Conservation (phyloP, 1,140 invertebrate genomes). For the Charaxes varanes region DNA sequence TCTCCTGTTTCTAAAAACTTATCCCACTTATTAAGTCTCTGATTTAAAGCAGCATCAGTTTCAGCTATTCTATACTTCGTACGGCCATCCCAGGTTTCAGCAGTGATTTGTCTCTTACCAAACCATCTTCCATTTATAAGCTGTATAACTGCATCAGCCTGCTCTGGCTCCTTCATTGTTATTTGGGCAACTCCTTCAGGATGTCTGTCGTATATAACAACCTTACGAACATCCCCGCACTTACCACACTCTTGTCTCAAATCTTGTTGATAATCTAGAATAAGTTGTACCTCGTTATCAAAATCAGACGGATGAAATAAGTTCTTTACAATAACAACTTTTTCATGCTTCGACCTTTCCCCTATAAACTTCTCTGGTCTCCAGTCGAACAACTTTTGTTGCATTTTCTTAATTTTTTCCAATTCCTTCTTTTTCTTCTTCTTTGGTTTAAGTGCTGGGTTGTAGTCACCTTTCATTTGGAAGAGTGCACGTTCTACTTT, state of each 20-base stretch:
- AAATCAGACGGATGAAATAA: constrained; percentile 94
- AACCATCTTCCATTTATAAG: constrained; percentile 95
- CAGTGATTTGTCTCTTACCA: constrained; percentile 87
- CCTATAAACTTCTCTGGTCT: constrained; percentile 91
- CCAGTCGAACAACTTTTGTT: constrained; percentile 98
- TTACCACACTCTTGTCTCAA: constrained; percentile 92
- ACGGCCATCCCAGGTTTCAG: constrained; percentile 95
- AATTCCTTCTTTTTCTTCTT: constrained; percentile 93
- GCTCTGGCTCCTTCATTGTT: constrained; percentile 91
- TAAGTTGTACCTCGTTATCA: constrained; percentile 89
- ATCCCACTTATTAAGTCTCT: constrained; percentile 91
- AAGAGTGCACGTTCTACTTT: constrained; percentile 96
- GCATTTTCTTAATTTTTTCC: constrained; percentile 93
- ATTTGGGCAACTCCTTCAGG: constrained; percentile 96
- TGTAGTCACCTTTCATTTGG: constrained; percentile 95
- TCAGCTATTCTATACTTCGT: constrained; percentile 95
- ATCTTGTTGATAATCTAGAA: constrained; percentile 94
- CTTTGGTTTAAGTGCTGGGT: constrained; percentile 95
- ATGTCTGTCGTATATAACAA: constrained; percentile 94
- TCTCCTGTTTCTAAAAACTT: constrained; percentile 81
- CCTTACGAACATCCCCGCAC: constrained; percentile 94
- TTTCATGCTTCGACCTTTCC: constrained; percentile 90
- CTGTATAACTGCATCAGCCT: constrained; percentile 92
- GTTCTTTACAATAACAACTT: constrained; percentile 95
- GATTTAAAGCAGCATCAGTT: constrained; percentile 90